These are phyloP conservation scores for Limnodromus scolopaceus DNA, from an alignment of 2,797 vertebrate genomes.

Conservation along the genomic window DNA sequence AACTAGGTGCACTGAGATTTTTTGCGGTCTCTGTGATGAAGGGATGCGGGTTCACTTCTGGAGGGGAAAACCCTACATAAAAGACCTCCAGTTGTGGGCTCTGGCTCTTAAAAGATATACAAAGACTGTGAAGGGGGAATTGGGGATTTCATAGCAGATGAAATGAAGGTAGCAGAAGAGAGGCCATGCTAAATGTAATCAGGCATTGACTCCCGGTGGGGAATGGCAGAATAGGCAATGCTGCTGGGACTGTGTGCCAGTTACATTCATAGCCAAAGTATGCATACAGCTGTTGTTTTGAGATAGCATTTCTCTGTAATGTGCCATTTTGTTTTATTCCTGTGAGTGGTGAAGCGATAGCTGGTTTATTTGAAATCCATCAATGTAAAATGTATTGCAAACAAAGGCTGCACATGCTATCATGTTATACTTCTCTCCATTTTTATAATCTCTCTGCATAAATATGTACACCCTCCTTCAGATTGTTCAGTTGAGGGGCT, in stretches of 20 bases:
- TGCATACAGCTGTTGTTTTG: slow-evolving; percentile 44
- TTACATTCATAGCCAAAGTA: neutral
- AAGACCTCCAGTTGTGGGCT: neutral
- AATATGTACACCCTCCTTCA: neutral
- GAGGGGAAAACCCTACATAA: neutral
- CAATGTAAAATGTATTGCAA: slow-evolving; percentile 28
- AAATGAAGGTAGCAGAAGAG: neutral
- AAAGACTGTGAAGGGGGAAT: neutral
- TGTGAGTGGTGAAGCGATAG: slow-evolving; percentile 20
- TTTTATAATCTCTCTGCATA: neutral
- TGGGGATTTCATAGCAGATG: neutral
- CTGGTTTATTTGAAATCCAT: slow-evolving; percentile 46
- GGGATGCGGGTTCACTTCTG: neutral
- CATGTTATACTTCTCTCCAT: neutral
- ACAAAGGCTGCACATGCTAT: neutral
- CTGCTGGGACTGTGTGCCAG: neutral
- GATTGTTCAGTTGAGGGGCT: neutral
- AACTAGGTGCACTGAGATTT: neutral
- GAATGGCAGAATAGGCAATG: neutral
- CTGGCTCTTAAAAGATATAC: neutral
- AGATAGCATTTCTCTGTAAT: slow-evolving; percentile 57
- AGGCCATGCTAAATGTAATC: neutral
- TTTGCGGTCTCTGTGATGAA: neutral
- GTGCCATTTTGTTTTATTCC: slow-evolving; percentile 48
- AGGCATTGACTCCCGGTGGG: neutral